phyloP scores from a whole-genome alignment of 2,888 invertebrate species.

The Mythimna ferrago region DNA sequence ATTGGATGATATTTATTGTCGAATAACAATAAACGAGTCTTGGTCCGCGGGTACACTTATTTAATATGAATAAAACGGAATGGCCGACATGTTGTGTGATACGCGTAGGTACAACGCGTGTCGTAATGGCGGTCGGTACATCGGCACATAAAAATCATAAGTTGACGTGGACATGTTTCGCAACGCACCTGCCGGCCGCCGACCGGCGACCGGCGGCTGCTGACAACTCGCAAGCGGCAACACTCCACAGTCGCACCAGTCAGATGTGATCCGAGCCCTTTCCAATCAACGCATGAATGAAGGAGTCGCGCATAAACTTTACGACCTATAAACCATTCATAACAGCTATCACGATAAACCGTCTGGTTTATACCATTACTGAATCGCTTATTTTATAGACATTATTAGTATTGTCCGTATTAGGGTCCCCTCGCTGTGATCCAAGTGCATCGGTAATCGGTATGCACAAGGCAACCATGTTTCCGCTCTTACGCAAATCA shows the following conservation, averaged over 20 bases:
- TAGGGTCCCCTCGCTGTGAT: conserved; percentile 49
- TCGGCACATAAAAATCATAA: conserved; percentile 82
- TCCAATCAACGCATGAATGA: conserved; percentile 55
- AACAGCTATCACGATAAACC: conserved; percentile 63
- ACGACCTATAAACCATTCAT: conserved; percentile 66
- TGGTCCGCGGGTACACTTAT: conserved; percentile 59
- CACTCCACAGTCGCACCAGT: conserved; percentile 31
- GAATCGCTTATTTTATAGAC: conserved; percentile 42
- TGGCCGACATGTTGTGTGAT: conserved; percentile 78
- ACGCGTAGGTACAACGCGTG: conserved; percentile 73
- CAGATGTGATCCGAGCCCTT: conserved; percentile 53
- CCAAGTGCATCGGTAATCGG: conserved; percentile 69
- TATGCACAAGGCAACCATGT: conserved; percentile 71
- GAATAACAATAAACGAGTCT: conserved; percentile 64
- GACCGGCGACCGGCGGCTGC: conserved; percentile 52
- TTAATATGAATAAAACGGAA: conserved; percentile 69
- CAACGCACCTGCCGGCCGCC: conserved; percentile 79
- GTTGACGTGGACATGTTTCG: conserved; percentile 80
- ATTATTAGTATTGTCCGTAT: conserved; percentile 47
- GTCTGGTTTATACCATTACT: conserved; percentile 41
- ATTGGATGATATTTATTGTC: conserved; percentile 64
- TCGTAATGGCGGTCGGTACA: conserved; percentile 82
- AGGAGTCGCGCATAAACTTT: conserved; percentile 59
- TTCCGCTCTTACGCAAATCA: conserved; percentile 75
- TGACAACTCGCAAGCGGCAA: conserved; percentile 54